phyloP scores from a whole-genome alignment of 2,797 vertebrate genomes.

The Huso huso region DNA sequence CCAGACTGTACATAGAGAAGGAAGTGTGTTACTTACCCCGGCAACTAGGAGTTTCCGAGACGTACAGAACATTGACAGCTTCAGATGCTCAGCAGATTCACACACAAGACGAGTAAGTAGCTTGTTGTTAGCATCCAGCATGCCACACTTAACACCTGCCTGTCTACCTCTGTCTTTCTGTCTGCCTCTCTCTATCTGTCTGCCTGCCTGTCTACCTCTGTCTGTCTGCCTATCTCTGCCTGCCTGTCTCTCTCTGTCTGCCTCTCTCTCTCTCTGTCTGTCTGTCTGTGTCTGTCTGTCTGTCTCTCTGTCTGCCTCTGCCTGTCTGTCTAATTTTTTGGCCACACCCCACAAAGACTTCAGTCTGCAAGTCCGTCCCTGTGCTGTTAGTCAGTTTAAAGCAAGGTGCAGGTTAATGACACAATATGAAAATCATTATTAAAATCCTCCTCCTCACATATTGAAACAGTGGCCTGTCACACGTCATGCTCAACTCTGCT shows the following conservation, averaged over 20 bases:
- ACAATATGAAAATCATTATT: constrained; percentile 62
- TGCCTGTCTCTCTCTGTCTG: constrained; percentile 1
- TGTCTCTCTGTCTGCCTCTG: constrained; percentile 1
- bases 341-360: constrained; percentile 9
- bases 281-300: not conserved
- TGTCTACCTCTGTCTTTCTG: constrained; percentile 8
- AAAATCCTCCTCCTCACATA: constrained; percentile 51
- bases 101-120: constrained; percentile 83
- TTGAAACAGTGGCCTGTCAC: constrained; percentile 68
- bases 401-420: constrained; percentile 68
- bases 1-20: not conserved
- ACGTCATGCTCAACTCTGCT: constrained; percentile 94
- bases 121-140: constrained; percentile 95
- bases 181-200: constrained; percentile 1
- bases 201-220: not conserved
- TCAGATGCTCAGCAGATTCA: constrained; percentile 78
- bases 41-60: constrained; percentile 57
- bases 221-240: constrained; percentile 1
- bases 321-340: constrained; percentile 7
- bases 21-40: constrained; percentile 84
- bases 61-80: constrained; percentile 66
- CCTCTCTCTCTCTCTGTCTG: not conserved
- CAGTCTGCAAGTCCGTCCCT: constrained; percentile 47
- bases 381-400: constrained; percentile 75
- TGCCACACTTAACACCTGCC: constrained; percentile 63